Evolutionary conservation across 2,113 vertebrate genomes (phyloP).

Genomic region (Stegastes partitus): DNA sequence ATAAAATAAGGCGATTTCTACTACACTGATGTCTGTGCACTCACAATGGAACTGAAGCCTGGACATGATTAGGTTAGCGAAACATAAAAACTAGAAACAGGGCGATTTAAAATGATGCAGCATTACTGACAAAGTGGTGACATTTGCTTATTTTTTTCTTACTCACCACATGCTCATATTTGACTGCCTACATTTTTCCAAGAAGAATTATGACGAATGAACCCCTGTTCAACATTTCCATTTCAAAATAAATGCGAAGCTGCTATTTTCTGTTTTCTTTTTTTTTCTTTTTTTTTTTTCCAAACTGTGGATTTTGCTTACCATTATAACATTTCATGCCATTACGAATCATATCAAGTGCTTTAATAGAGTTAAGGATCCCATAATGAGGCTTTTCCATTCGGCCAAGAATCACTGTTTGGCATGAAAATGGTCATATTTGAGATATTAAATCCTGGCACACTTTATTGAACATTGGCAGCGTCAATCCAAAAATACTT

Average conservation of each 20-base stretch:
- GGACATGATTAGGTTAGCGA: too few species aligned
- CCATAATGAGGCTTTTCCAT: constrained; percentile 24
- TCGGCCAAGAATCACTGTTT: constrained; percentile 27
- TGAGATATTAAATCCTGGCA: constrained; percentile 39
- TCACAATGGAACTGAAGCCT: too few species aligned
- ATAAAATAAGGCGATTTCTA: too few species aligned
- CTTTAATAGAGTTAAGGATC: constrained; percentile 28
- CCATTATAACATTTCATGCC: background rate
- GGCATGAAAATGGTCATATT: constrained; percentile 10
- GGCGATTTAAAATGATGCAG: too few species aligned
- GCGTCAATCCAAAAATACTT: constrained; percentile 29
- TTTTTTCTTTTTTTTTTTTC: too few species aligned
- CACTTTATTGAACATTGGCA: constrained; percentile 25
- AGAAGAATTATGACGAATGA: background rate
- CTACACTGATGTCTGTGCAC: too few species aligned
- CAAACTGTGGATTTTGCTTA: too few species aligned
- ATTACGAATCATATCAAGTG: constrained; percentile 15
- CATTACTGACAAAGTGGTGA: too few species aligned
- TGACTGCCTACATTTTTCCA: too few species aligned
- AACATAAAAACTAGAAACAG: too few species aligned
- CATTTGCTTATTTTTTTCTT: too few species aligned
- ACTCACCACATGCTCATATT: background rate
- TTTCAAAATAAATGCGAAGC: background rate
- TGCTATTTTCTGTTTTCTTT: background rate
- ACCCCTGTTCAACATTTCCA: background rate